phyloP scores from a whole-genome alignment of 2,888 invertebrate species.

The Hofmannophila pseudospretella region DNA sequence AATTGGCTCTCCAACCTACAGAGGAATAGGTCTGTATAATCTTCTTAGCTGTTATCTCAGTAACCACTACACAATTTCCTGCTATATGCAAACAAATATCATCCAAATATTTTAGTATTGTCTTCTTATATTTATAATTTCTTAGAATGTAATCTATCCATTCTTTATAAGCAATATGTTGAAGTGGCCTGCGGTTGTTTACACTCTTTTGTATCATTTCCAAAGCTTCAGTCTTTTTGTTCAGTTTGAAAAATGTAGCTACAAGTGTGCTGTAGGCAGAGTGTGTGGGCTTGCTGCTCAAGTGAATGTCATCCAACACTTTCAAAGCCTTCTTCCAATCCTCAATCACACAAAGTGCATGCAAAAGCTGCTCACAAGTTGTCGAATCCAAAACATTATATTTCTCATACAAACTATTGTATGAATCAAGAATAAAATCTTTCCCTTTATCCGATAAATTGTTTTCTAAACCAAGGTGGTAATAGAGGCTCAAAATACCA shows the following conservation, averaged over 20 bases:
- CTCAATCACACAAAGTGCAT: slow-evolving; percentile 79
- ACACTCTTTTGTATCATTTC: slow-evolving; percentile 77
- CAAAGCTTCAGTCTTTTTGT: slow-evolving; percentile 79
- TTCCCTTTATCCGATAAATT: slow-evolving; percentile 63
- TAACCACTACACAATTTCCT: slow-evolving; percentile 53
- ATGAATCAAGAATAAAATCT: slow-evolving; percentile 73
- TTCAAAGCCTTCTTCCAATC: slow-evolving; percentile 81
- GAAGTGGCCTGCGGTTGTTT: slow-evolving; percentile 51
- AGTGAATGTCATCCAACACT: slow-evolving; percentile 78
- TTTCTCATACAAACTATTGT: slow-evolving; percentile 60
- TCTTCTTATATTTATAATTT: slow-evolving; percentile 47
- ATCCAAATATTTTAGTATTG: slow-evolving; percentile 62
- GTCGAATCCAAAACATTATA: slow-evolving; percentile 78
- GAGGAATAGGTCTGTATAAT: slow-evolving; percentile 39
- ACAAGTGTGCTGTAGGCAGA: slow-evolving; percentile 72
- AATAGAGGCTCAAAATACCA: slow-evolving; percentile 76
- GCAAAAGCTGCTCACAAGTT: slow-evolving; percentile 79
- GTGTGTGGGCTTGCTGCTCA: slow-evolving; percentile 61
- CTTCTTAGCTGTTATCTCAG: slow-evolving; percentile 37
- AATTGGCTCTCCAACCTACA: slow-evolving; percentile 47
- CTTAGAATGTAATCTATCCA: slow-evolving; percentile 72
- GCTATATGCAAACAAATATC: slow-evolving; percentile 78
- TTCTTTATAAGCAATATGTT: slow-evolving; percentile 64
- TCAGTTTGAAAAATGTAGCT: slow-evolving; percentile 77
- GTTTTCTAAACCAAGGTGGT: slow-evolving; percentile 38